Conservation (phyloP, 2,113 vertebrate genomes). For the Paralichthys olivaceus region DNA sequence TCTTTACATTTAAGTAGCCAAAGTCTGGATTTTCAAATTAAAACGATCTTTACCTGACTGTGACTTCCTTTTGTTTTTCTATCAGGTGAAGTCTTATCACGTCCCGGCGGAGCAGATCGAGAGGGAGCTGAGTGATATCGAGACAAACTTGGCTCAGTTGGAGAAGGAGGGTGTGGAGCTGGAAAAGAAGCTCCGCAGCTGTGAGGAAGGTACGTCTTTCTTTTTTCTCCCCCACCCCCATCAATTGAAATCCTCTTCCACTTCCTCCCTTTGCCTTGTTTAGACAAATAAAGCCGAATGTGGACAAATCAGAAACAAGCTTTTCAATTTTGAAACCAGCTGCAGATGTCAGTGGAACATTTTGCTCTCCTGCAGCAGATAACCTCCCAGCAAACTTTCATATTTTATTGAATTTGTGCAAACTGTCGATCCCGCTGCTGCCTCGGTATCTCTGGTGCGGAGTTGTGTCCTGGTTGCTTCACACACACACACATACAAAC, state of each 20-base stretch:
- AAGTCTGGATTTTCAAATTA: constrained; percentile 48
- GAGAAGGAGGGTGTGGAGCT: constrained; percentile 90
- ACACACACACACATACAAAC: constrained; percentile 35
- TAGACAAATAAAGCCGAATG: constrained; percentile 14
- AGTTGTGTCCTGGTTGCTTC: constrained; percentile 62
- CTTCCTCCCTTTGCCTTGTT: background rate
- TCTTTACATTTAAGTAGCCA: constrained; percentile 62
- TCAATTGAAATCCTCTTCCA: background rate
- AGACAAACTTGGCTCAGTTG: constrained; percentile 86
- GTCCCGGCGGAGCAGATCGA: constrained; percentile 87
- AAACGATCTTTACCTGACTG: constrained; percentile 23
- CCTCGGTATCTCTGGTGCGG: constrained; percentile 25
- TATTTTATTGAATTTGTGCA: constrained; percentile 52
- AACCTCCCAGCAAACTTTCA: constrained; percentile 16
- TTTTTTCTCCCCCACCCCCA: background rate
- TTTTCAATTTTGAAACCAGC: background rate
- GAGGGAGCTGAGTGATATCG: constrained; percentile 85
- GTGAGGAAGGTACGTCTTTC: constrained; percentile 87
- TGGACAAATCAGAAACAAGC: constrained; percentile 8
- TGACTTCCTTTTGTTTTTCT: constrained; percentile 39
- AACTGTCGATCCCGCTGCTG: constrained; percentile 31
- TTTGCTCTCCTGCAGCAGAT: constrained; percentile 8
- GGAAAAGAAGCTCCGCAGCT: constrained; percentile 89
- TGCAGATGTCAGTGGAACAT: background rate
- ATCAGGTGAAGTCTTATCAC: constrained; percentile 80